Evolutionary conservation across 2,888 invertebrate species (phyloP), one percentile per base, ranked within the genome.

Genomic region (Torymus tubicola): DNA sequence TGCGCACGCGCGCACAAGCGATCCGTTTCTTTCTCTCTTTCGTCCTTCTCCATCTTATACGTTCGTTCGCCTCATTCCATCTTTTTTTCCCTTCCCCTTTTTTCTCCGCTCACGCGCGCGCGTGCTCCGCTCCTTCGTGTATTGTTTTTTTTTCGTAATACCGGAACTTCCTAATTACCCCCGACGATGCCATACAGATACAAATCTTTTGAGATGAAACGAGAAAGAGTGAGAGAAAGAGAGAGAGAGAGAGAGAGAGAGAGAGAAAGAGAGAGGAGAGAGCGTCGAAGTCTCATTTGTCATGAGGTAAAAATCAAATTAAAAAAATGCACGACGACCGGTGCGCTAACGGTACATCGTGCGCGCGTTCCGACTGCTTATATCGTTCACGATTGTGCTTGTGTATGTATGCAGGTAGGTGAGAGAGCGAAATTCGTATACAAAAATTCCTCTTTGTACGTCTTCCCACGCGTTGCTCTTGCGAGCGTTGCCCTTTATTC

Each of bases 111-210:
- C 50, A 2, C 31, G 31, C 31, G 31, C 31, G 31, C 4, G 31
- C 31, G 16, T n/a, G 21, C 13, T 64, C 50, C 14, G 4, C 42
- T 8, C 31, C 42, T 31, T 42, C 18, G 16, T 67, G 68, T 60
- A 13, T 61, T 60, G 3, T 65, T 71, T 73, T 64, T 18, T 65
- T 58, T n/a, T 64, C 4, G n/a, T 21, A 61, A 11, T 18, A 18
- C 78, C 70, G 81, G 81, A 81, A 74, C 75, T 74, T 21, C 71
- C 71, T 81, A 81, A 81, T 81, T 78, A 81, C 72, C 67, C 68
- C 14, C 24, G 63, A 24, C 52, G 21, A 52, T 77, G 68, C 18
- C n/a, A 50, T 53, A 57, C 67, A 53, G 77, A 78, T 78, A 71
- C 61, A 42, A 72, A 50, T 57, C 72, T 64, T 21, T 18, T 12